Evolutionary conservation across 2,797 vertebrate genomes (phyloP).

Genomic region (Morus bassanus): DNA sequence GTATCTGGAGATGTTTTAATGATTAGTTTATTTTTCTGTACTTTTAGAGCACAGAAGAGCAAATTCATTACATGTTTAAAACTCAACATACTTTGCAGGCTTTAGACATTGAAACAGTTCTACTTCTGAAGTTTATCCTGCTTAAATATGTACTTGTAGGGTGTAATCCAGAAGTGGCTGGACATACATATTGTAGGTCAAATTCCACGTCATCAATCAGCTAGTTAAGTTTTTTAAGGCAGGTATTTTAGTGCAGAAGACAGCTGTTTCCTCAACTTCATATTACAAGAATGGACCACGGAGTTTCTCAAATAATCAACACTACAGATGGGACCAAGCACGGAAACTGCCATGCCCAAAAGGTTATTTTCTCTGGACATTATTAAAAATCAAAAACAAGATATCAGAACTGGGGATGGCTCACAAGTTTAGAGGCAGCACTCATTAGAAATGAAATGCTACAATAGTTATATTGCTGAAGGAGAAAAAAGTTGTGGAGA

Average conservation of each 20-base stretch:
- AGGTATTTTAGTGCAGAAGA: background rate
- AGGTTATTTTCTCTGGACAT: background rate
- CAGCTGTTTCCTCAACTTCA: background rate
- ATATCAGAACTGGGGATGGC: background rate
- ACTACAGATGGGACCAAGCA: background rate
- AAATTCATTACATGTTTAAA: slow-evolving; percentile 1
- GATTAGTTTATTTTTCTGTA: slow-evolving; percentile 12
- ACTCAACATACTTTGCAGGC: background rate
- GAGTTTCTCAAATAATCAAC: background rate
- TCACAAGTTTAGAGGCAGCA: background rate
- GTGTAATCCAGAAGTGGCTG: background rate
- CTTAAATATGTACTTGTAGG: background rate
- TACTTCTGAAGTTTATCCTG: background rate
- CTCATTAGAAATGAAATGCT: background rate
- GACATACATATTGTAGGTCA: background rate
- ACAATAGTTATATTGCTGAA: background rate
- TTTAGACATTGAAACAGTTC: background rate
- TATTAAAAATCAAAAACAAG: background rate
- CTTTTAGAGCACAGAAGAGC: background rate
- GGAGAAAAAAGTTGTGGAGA: background rate
- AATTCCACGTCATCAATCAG: background rate
- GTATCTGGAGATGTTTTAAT: slow-evolving; percentile 16
- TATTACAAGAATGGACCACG: background rate
- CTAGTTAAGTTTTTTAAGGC: background rate
- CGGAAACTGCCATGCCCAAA: background rate